Conservation (phyloP, 2,888 invertebrate genomes). For the Hyles lineata region DNA sequence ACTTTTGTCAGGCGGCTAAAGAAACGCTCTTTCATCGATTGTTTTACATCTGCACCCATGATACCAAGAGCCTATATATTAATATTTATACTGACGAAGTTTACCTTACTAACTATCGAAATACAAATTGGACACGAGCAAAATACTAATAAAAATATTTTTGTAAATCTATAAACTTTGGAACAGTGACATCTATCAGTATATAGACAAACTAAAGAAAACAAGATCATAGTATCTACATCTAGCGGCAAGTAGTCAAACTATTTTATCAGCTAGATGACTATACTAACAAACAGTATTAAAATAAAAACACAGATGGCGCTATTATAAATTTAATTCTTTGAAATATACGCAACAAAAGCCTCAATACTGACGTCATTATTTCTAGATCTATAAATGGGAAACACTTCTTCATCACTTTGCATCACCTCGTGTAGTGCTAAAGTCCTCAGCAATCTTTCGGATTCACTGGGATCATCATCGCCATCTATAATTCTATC, state of each 20-base stretch:
- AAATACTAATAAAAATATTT: background rate
- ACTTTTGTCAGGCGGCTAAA: no score
- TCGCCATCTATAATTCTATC: slow-evolving; percentile 68
- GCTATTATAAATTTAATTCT: slow-evolving; percentile 35
- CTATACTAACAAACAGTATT: background rate
- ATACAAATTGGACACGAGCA: no score
- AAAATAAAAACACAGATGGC: slow-evolving; percentile 37
- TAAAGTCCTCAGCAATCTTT: slow-evolving; percentile 63
- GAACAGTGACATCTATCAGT: slow-evolving; percentile 39
- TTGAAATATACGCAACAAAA: slow-evolving; percentile 47
- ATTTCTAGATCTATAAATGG: slow-evolving; percentile 27
- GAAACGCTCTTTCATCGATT: no score
- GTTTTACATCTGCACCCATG: no score
- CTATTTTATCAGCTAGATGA: background rate
- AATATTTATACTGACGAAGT: no score
- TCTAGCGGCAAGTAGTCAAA: background rate
- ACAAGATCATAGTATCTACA: background rate
- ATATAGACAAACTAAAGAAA: slow-evolving; percentile 28
- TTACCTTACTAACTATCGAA: no score
- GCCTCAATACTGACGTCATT: slow-evolving; percentile 46
- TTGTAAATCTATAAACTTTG: background rate
- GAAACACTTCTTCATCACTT: slow-evolving; percentile 39
- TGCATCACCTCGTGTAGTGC: slow-evolving; percentile 69
- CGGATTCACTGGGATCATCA: slow-evolving; percentile 61
- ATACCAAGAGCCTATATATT: no score